These are phyloP conservation scores for Ancistrus triradiatus DNA, from an alignment of 2,113 vertebrate genomes.

Conservation along the genomic window DNA sequence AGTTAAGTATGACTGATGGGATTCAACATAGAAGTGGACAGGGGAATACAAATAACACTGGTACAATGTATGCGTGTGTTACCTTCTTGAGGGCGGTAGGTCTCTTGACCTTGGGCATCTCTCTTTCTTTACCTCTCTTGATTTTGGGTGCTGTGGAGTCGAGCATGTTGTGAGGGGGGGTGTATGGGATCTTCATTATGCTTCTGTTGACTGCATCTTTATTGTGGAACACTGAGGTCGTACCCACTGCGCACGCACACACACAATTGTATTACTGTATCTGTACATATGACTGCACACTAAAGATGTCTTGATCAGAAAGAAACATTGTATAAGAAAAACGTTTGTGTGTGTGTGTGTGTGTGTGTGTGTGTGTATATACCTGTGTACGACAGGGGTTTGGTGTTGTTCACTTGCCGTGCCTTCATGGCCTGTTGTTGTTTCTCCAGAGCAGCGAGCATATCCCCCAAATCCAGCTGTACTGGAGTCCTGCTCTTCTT, in stretches of 20 bases:
- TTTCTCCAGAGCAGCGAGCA: constrained; percentile 92
- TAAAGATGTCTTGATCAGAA: too few species aligned
- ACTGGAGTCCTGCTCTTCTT: constrained; percentile 96
- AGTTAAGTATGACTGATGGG: too few species aligned
- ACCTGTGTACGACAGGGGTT: constrained; percentile 89
- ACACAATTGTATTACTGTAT: too few species aligned
- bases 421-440: constrained; percentile 97
- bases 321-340: too few species aligned
- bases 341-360: constrained; percentile 21
- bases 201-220: constrained; percentile 70
- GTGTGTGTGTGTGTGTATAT: constrained; percentile 33
- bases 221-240: constrained; percentile 79
- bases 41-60: too few species aligned
- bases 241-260: constrained; percentile 73
- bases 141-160: constrained; percentile 86
- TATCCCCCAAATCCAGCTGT: constrained; percentile 94
- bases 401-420: constrained; percentile 90
- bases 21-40: too few species aligned
- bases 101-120: constrained; percentile 91
- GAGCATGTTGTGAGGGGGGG: constrained; percentile 79
- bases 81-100: constrained; percentile 98
- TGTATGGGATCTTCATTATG: constrained; percentile 71
- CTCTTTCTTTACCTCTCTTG: constrained; percentile 93
- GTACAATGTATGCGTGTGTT: background rate
- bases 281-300: too few species aligned